Evolutionary conservation across 2,113 vertebrate genomes (phyloP).

Genomic region (Pampusana beccarii): DNA sequence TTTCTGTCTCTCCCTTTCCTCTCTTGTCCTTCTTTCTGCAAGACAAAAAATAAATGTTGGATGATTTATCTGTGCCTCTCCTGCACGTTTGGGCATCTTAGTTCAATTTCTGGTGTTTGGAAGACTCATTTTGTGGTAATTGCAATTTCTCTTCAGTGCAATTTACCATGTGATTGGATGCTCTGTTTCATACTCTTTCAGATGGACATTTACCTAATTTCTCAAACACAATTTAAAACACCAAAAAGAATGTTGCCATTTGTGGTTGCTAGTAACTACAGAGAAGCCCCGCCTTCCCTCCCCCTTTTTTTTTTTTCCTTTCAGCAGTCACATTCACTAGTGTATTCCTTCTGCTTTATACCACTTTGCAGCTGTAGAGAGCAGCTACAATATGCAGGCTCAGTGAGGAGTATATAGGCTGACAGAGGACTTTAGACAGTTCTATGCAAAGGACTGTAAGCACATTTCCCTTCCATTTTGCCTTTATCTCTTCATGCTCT

Average conservation of each 20-base stretch:
- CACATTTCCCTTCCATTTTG: not conserved
- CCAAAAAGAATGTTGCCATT: not conserved
- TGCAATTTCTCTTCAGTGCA: not conserved
- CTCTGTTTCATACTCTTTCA: not conserved
- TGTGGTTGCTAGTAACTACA: not conserved
- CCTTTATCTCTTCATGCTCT: not conserved
- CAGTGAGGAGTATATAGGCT: not conserved
- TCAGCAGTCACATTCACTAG: not conserved
- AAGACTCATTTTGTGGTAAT: not conserved
- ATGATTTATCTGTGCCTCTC: not conserved
- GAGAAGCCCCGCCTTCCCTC: not conserved
- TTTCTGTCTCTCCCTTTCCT: not conserved
- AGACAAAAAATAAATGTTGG: not conserved
- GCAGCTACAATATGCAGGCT: not conserved
- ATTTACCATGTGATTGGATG: not conserved
- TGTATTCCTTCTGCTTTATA: not conserved
- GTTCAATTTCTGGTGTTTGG: not conserved
- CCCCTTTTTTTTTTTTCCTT: not conserved
- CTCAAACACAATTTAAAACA: not conserved
- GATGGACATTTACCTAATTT: not conserved
- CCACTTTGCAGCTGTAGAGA: not conserved
- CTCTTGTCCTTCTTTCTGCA: not conserved
- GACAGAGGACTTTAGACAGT: not conserved
- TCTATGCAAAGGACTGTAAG: accelerated
- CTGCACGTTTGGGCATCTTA: not conserved